Evolutionary conservation across 2,113 vertebrate species (phyloP).

Genomic region (Macheiramphus alcinus): DNA sequence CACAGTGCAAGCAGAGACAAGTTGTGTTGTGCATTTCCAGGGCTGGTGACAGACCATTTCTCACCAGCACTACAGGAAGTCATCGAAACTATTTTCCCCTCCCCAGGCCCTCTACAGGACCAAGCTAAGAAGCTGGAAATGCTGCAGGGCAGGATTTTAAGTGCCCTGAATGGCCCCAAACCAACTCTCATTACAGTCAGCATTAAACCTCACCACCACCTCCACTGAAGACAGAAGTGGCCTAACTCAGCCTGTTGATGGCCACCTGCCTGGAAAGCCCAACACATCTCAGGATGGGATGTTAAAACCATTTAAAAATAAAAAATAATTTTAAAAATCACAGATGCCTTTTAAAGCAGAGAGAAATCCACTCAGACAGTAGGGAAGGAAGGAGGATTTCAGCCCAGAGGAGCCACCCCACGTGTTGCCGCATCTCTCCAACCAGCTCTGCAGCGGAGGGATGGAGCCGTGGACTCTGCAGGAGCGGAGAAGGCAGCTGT

Average conservation of each 20-base stretch:
- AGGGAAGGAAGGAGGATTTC: neutral
- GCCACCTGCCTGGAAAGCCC: neutral
- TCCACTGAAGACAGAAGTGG: neutral
- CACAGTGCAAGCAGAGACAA: conserved; percentile 21
- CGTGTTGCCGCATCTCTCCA: rapidly evolving
- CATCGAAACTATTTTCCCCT: neutral
- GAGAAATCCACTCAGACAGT: neutral
- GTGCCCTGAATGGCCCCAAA: neutral
- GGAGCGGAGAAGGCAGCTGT: too few species aligned
- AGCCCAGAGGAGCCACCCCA: neutral
- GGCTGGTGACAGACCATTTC: conserved; percentile 26
- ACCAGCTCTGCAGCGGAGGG: neutral
- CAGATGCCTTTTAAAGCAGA: neutral
- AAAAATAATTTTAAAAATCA: neutral
- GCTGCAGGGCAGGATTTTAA: neutral
- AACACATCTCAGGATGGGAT: neutral
- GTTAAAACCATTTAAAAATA: neutral
- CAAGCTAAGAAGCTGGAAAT: neutral
- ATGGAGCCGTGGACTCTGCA: neutral
- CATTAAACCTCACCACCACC: neutral
- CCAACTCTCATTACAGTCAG: neutral
- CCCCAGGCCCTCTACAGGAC: neutral
- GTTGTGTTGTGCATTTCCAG: neutral
- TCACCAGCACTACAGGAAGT: conserved; percentile 21
- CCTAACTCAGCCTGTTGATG: neutral